Percentiles rank a stretch among this genome's conserved stretches.
Evolutionary conservation across 2,888 invertebrate species (phyloP).

Genomic region (Nasonovia ribisnigri): DNA sequence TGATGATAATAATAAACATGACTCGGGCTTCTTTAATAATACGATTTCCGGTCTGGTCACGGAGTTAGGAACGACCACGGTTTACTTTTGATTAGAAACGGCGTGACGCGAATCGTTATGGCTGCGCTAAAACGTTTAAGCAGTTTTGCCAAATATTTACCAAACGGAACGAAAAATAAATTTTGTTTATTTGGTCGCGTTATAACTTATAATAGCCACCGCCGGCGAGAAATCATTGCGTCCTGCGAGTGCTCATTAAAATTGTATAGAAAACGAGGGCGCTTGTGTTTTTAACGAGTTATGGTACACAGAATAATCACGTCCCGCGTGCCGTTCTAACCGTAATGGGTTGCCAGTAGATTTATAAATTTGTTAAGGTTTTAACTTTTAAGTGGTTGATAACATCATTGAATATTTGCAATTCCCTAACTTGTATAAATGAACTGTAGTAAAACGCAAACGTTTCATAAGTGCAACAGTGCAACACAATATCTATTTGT

Average conservation of each 20-base stretch:
- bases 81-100: constrained; percentile 28
- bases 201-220: background rate
- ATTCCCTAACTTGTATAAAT: background rate
- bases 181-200: constrained; percentile 21
- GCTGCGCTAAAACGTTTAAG: background rate
- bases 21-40: constrained; percentile 21
- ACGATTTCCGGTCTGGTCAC: constrained; percentile 40
- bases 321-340: background rate
- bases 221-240: background rate
- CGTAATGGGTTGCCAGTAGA: background rate
- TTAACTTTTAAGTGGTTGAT: constrained; percentile 28
- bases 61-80: too few species aligned
- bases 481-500: background rate
- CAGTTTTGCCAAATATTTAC: constrained; percentile 39
- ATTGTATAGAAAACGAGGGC: background rate
- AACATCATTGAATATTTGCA: background rate
- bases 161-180: background rate
- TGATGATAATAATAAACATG: constrained; percentile 29
- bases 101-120: background rate
- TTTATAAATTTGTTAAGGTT: constrained; percentile 33
- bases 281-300: constrained; percentile 41
- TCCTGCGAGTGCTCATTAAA: constrained; percentile 23
- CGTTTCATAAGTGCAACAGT: background rate
- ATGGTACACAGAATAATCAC: constrained; percentile 12
- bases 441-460: background rate